Evolutionary conservation across 2,797 vertebrate species (phyloP).

Genomic region (Scolopax bukidnonensis): DNA sequence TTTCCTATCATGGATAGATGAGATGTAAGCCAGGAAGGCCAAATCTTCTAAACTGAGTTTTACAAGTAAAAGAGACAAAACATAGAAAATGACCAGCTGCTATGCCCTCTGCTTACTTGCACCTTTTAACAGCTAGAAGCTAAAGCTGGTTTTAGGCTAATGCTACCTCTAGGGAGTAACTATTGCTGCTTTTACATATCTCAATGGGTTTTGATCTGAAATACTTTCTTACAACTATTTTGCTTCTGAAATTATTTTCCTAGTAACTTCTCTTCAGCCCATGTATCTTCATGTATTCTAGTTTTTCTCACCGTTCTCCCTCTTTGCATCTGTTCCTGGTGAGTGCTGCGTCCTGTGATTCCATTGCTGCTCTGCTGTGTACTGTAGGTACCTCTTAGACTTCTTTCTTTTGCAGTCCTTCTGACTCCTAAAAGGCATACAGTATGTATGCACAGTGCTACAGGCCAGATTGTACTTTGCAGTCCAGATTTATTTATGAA

Average conservation of each 20-base stretch:
- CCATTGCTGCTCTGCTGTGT: neutral
- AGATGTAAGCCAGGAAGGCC: neutral
- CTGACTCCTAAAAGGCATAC: neutral
- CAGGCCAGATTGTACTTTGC: neutral
- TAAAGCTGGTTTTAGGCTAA: neutral
- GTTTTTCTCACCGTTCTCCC: neutral
- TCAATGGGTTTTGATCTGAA: neutral
- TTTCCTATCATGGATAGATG: neutral
- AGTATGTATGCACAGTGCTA: neutral
- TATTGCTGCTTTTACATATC: neutral
- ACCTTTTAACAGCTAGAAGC: neutral
- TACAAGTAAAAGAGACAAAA: neutral
- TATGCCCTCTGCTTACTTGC: rapidly evolving
- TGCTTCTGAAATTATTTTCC: neutral
- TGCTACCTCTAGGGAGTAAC: neutral
- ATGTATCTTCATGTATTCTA: neutral
- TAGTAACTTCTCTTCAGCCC: neutral
- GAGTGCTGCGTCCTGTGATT: neutral
- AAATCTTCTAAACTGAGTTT: neutral
- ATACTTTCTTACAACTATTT: neutral
- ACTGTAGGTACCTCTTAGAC: neutral
- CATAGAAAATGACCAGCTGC: neutral
- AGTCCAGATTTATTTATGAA: neutral
- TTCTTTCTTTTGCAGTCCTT: neutral
- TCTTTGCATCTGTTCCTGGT: neutral